A percentile compares a stretch with the other conserved stretches of the same genome.
Conservation (phyloP, 1,140 invertebrate genomes). For the Orussus abietinus region DNA sequence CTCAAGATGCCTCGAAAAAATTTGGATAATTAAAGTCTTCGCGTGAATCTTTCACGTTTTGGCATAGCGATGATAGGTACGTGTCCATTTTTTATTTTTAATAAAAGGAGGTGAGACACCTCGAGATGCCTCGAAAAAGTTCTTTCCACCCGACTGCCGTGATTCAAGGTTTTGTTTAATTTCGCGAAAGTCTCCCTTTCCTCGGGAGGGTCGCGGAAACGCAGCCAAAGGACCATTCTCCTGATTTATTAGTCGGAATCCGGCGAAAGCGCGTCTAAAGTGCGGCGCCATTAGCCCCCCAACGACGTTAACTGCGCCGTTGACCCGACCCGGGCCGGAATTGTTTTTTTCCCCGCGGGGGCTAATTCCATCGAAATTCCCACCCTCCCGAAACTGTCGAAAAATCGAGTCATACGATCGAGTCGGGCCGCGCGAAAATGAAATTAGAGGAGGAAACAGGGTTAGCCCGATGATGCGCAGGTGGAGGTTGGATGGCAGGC, state of each 20-base stretch:
- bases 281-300: conserved; percentile 36
- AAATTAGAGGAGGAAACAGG: conserved; percentile 43
- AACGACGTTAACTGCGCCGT: conserved; percentile 41
- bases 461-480: conserved; percentile 41
- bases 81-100: too few species aligned
- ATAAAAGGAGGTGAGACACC: too few species aligned
- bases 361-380: conserved; percentile 49
- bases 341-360: conserved; percentile 22
- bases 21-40: too few species aligned
- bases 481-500: conserved; percentile 23
- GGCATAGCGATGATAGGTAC: too few species aligned
- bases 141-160: too few species aligned
- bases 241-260: conserved; percentile 46
- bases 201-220: too few species aligned
- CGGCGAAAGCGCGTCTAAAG: conserved; percentile 37
- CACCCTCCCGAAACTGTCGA: conserved; percentile 37
- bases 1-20: too few species aligned
- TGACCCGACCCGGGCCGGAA: conserved; percentile 11
- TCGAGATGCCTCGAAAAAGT: too few species aligned
- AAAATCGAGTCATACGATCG: conserved; percentile 49
- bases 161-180: too few species aligned
- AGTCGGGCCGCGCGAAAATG: conserved; percentile 40
- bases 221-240: too few species aligned
- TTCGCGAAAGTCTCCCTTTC: too few species aligned
- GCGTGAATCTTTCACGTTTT: not conserved